Percentiles rank a stretch among this genome's conserved stretches.
These are phyloP conservation scores for Variabilichromis moorii DNA, from an alignment of 2,113 vertebrate genomes.

Conservation along the genomic window DNA sequence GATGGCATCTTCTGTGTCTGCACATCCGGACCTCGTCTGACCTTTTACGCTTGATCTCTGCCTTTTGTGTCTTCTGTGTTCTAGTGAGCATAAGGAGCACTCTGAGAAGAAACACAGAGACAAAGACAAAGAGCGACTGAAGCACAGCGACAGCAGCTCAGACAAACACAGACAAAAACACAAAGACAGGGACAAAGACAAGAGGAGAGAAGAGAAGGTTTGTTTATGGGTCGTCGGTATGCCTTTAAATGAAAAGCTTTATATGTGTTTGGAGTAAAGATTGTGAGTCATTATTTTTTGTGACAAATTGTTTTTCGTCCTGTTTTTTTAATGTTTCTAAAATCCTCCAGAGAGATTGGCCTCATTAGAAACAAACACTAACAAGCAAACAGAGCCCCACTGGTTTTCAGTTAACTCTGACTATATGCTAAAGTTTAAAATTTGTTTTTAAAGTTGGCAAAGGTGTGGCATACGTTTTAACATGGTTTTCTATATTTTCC, in stretches of 20 bases:
- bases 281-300: neutral
- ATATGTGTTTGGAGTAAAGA: neutral
- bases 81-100: constrained; percentile 91
- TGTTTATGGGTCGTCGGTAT: neutral
- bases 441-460: neutral
- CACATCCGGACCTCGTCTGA: neutral
- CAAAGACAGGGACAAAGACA: constrained; percentile 84
- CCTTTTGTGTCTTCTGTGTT: constrained; percentile 1
- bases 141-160: constrained; percentile 83
- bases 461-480: neutral
- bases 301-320: neutral
- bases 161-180: constrained; percentile 79
- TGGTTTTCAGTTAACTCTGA: neutral
- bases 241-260: neutral
- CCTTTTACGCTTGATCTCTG: constrained; percentile 12
- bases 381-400: neutral
- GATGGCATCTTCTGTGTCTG: neutral
- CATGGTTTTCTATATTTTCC: neutral
- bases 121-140: constrained; percentile 76
- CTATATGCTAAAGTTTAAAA: neutral
- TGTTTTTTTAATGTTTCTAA: neutral
- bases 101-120: constrained; percentile 88
- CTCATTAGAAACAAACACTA: neutral
- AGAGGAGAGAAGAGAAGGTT: constrained; percentile 91
- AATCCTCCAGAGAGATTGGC: neutral